These are phyloP conservation scores for Brachionichthys hirsutus DNA, from an alignment of 2,113 vertebrate genomes.

Conservation along the genomic window DNA sequence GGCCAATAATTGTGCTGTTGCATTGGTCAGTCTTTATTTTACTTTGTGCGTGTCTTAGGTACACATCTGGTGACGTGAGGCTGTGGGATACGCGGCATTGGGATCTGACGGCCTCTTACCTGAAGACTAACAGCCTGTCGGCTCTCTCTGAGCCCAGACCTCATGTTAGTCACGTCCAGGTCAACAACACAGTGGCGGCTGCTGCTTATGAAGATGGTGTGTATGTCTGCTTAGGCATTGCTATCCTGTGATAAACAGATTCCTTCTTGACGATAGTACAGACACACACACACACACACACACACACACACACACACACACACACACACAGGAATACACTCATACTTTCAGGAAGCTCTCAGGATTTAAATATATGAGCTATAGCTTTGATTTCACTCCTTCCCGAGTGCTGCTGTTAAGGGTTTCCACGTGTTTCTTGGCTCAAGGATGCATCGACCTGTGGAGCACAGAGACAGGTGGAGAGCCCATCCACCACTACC, in stretches of 20 bases:
- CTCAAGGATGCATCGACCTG: constrained; percentile 84
- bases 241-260: too few species aligned
- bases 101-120: constrained; percentile 84
- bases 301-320: too few species aligned
- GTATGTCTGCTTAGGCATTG: constrained; percentile 32
- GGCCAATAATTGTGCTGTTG: not conserved
- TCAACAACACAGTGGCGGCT: constrained; percentile 86
- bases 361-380: too few species aligned
- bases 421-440: not conserved
- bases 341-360: too few species aligned
- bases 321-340: too few species aligned
- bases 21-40: not conserved
- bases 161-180: constrained; percentile 84
- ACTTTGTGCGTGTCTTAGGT: constrained; percentile 72
- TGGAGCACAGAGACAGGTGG: constrained; percentile 86
- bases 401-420: not conserved
- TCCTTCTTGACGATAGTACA: too few species aligned
- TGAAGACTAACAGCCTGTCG: constrained; percentile 75
- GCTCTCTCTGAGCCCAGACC: constrained; percentile 77
- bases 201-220: constrained; percentile 91
- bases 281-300: too few species aligned
- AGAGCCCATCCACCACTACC: constrained; percentile 86
- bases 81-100: constrained; percentile 94
- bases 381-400: not conserved
- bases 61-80: constrained; percentile 91